A percentile compares a stretch with the other conserved stretches of the same genome.
Conservation (phyloP, 2,113 vertebrate species). For the Anarrhichthys ocellatus region DNA sequence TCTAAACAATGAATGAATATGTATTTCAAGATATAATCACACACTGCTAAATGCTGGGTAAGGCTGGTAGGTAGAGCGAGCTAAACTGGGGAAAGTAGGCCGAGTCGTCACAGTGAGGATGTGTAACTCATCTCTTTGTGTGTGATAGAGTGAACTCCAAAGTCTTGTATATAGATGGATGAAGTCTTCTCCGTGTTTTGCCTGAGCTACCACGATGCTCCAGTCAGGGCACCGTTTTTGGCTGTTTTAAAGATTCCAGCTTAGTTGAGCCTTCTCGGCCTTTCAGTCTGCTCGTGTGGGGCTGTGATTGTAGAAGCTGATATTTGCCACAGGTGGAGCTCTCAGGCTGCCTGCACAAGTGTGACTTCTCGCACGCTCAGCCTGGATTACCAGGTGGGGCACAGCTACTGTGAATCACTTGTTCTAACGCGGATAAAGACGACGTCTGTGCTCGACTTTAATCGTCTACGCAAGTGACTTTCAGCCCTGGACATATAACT, state of each 20-base stretch:
- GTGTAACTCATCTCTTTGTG: neutral
- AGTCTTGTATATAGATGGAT: no score
- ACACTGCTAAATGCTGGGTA: neutral
- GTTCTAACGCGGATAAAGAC: neutral
- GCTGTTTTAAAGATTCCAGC: no score
- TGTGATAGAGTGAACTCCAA: neutral
- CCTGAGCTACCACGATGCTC: no score
- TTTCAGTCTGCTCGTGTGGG: constrained; percentile 1
- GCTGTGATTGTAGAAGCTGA: constrained; percentile 14
- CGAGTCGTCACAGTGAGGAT: neutral
- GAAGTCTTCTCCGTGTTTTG: no score
- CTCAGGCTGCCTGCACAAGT: constrained; percentile 33
- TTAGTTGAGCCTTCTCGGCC: neutral
- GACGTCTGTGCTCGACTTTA: neutral
- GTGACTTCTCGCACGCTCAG: constrained; percentile 27
- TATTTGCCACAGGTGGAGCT: constrained; percentile 50
- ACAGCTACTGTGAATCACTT: constrained; percentile 12
- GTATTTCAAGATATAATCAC: neutral
- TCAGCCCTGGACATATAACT: neutral
- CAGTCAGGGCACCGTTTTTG: no score
- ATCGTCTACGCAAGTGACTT: neutral
- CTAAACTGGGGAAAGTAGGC: neutral
- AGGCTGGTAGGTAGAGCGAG: neutral
- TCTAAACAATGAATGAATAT: neutral
- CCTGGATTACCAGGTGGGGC: constrained; percentile 39